Evolutionary conservation across 2,797 vertebrate genomes (phyloP), one percentile per base, ranked within the genome.

Genomic region (Amblyraja radiata): DNA sequence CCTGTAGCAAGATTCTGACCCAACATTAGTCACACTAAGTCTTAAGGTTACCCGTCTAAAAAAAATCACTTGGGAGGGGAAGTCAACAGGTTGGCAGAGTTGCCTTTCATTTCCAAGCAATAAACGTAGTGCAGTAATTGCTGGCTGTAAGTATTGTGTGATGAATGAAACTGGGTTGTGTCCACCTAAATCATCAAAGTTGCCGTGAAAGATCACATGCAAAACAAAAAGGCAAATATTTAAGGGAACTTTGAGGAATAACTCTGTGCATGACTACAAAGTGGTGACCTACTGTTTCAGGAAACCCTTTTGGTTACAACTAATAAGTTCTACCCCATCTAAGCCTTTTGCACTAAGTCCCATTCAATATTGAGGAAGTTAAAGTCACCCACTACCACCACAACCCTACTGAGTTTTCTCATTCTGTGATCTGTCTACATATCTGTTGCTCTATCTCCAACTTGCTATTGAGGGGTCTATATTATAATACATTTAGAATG

Each of bases 1-100:
- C n/a, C n/a, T n/a, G n/a, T 96, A 95, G 96, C 95, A 94, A 94
- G 71, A 84, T 94, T 93, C 93, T 94, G 93, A 94, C 93, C 93
- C 54, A n/a, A 39, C 79, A 7, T 73, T 93, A 94, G 93, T 79
- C 76, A 63, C 71, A n/a, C 80, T 63, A 8, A 21, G 32, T 88
- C 16, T 88, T 68, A 21, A 88, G 16, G 9, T 13, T 86, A 58
- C 25, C 28, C 7, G 0, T 88, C 32, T n/a, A 21, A 32, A 68
- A 32, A 32, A 10, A 54, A 54, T 88, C n/a, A 36, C n/a, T 36
- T 68, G 6, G 2, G 7, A 88, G 61, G 61, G 61, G 14, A 88
- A 32, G 36, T 16, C 16, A 68, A 63, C 28, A 28, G n/a, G 54
- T 61, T 28, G n/a, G 3, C 81, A 61, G 13, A 32, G 58, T 16